These are phyloP conservation scores for Sthenelais limicola DNA, from an alignment of 2,888 invertebrate species.

Conservation along the genomic window DNA sequence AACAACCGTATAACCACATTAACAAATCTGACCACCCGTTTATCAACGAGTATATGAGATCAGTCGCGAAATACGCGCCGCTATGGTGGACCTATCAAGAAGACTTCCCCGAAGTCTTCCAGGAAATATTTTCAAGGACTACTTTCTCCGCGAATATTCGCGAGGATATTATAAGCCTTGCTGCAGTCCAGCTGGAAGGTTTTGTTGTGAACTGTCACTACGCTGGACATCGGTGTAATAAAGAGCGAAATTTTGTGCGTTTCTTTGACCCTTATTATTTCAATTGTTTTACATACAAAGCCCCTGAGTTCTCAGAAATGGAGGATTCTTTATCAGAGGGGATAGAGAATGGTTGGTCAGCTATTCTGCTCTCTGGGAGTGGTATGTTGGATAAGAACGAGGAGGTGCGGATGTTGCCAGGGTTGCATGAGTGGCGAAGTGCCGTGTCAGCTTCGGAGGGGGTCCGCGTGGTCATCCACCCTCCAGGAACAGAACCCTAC, in stretches of 20 bases:
- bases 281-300: conserved; percentile 55
- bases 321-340: conserved; percentile 48
- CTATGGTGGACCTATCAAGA: conserved; percentile 51
- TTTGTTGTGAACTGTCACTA: conserved; percentile 52
- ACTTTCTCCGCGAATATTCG: conserved; percentile 52
- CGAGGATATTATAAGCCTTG: conserved; percentile 44
- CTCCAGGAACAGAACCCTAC: conserved; percentile 51
- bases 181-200: conserved; percentile 50
- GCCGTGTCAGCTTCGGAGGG: conserved; percentile 52
- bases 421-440: conserved; percentile 51
- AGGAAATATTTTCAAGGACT: conserved; percentile 53
- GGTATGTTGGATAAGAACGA: conserved; percentile 52
- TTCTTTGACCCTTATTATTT: conserved; percentile 55
- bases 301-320: conserved; percentile 26
- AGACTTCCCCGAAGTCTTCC: conserved; percentile 50
- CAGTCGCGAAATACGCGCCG: conserved; percentile 49
- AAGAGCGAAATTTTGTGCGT: conserved; percentile 37
- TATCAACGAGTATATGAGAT: conserved; percentile 49
- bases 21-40: conserved; percentile 47
- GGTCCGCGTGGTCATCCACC: conserved; percentile 53
- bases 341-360: conserved; percentile 56
- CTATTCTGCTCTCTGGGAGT: conserved; percentile 52
- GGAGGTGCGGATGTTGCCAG: conserved; percentile 51
- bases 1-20: conserved; percentile 49
- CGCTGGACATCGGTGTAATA: conserved; percentile 49